Evolutionary conservation across 2,888 invertebrate genomes (phyloP).

Genomic region (Metalampra italica): DNA sequence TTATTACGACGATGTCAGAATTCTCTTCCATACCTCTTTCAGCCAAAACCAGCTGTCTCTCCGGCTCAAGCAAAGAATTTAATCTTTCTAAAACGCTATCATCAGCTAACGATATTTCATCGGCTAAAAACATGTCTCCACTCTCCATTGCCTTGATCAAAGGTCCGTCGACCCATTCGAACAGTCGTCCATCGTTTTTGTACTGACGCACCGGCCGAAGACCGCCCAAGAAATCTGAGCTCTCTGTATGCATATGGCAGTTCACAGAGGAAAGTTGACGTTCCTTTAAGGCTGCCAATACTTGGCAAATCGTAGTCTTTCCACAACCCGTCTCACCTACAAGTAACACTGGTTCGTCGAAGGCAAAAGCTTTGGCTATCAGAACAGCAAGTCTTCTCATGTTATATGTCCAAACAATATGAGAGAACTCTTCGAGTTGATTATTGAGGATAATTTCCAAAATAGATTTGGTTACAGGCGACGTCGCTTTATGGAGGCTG

Average conservation of each 20-base stretch:
- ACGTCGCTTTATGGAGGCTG: constrained; percentile 82
- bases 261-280: constrained; percentile 89
- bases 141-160: constrained; percentile 93
- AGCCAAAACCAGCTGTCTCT: constrained; percentile 91
- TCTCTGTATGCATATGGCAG: constrained; percentile 99
- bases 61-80: constrained; percentile 96
- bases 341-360: constrained; percentile 95
- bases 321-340: constrained; percentile 99
- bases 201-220: constrained; percentile 90
- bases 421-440: constrained; percentile 79
- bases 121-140: constrained; percentile 94
- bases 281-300: constrained; percentile 84
- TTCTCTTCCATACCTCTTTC: constrained; percentile 89
- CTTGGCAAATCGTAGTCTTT: constrained; percentile 96
- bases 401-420: constrained; percentile 96
- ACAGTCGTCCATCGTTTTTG: constrained; percentile 81
- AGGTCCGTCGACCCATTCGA: constrained; percentile 99
- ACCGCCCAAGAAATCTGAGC: constrained; percentile 97
- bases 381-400: constrained; percentile 90
- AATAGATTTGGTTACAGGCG: constrained; percentile 86
- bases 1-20: constrained; percentile 78
- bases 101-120: constrained; percentile 99
- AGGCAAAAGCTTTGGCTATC: constrained; percentile 90
- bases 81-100: constrained; percentile 98
- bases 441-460: constrained; percentile 81